Evolutionary conservation across 2,797 vertebrate species (phyloP), one percentile per base, ranked within the genome.

Genomic region (Kryptolebias ocellatus): DNA sequence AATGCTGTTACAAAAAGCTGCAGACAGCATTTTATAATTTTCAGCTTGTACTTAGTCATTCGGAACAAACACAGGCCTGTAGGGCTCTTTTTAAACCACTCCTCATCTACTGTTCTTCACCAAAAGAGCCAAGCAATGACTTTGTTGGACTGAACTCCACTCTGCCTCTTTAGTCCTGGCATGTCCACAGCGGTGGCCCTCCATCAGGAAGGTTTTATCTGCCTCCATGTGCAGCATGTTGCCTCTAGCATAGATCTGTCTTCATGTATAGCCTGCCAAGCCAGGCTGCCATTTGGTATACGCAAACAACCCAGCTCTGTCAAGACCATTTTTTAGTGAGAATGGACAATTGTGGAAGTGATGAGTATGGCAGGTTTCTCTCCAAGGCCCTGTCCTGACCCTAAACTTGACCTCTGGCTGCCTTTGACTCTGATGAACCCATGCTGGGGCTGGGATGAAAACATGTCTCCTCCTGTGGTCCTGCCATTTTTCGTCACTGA

Each of bases 141-240:
- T 86, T 57, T 8, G 63, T 18, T 83, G 74, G 67, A 70, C 60
- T 24, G 18, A 10, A 11, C 37, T 63, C 46, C 18, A 47, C 59
- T 64, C 39, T 66, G 68, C 59, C 61, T 67, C 72, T 81, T 61
- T 73, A 70, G 66, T 80, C 55, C 39, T 82, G 75, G 75, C 73
- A 68, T 80, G 75, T 75, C 76, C 79, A 63, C 67, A 66, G 72
- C 53, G 53, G 81, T 76, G 78, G 74, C 76, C 58, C 46, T 44
- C 71, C 68, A 84, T 67, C 78, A 70, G 68, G 50, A 60, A 60
- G 64, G 65, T 68, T 87, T 87, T 77, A 85, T 85, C 83, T 83
- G 60, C 73, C 72, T 79, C 74, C 72, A 77, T 80, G 69, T 70
- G 56, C 76, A 78, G 73, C 71, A 64, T 12, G 31, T 42, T 72